phyloP scores from a whole-genome alignment of 2,888 invertebrate genomes.

The Graphium colonna region DNA sequence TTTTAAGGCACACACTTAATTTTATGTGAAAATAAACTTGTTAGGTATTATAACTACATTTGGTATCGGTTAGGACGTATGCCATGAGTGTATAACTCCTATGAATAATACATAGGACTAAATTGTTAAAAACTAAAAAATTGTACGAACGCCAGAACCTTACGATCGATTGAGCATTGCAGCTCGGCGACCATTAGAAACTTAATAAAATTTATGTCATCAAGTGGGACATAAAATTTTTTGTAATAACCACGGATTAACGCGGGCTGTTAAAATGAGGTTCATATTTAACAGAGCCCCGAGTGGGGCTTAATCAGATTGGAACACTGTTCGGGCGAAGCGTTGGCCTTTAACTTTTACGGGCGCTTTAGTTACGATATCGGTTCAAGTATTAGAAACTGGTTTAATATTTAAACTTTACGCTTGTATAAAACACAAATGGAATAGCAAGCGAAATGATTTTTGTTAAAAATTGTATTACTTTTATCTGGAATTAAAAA shows the following conservation, averaged over 20 bases:
- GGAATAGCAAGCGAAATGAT: too few species aligned
- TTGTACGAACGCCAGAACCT: conserved; percentile 6
- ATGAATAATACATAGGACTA: too few species aligned
- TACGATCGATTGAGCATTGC: conserved; percentile 6
- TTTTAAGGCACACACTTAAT: too few species aligned
- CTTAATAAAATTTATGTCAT: conserved; percentile 21
- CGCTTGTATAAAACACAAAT: neutral
- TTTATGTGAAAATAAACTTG: too few species aligned
- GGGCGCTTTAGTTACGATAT: conserved; percentile 9
- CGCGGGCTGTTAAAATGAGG: conserved; percentile 30
- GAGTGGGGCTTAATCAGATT: conserved; percentile 31
- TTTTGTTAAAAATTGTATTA: too few species aligned
- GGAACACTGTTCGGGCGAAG: conserved; percentile 23
- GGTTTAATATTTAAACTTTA: neutral
- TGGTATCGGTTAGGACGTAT: too few species aligned
- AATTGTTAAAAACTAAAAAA: too few species aligned
- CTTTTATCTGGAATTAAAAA: too few species aligned
- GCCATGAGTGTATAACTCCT: too few species aligned
- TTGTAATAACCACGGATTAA: conserved; percentile 30
- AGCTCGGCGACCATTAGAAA: conserved; percentile 9
- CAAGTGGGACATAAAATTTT: conserved; percentile 18
- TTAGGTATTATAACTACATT: too few species aligned
- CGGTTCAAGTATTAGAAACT: neutral
- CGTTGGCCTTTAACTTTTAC: conserved; percentile 24
- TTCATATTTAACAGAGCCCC: conserved; percentile 28